Base-by-base conservation (phyloP, 2,888 invertebrate genomes). In the Lamellibrachia satsuma region DNA sequence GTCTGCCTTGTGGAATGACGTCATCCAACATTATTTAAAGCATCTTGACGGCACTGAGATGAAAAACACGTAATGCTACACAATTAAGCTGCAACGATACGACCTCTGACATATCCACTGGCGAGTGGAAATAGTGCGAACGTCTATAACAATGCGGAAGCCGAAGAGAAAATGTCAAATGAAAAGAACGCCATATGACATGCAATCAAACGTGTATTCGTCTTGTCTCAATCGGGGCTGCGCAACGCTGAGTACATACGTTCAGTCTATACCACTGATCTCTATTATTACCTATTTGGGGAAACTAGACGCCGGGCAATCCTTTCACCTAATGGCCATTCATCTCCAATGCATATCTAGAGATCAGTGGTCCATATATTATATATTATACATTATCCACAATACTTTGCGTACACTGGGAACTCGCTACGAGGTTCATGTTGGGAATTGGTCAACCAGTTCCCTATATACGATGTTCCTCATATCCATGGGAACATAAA, bases 1-100 rank as follows among this genome's bases (percentile, higher is more conserved):
- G 75, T 75, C 75, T 0, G 75, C 22, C 6, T 75, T 22, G 75
- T 75, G 22, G 22, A 75, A 6, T 75, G 75, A 75, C 75, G 75
- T 75, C 75, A 75, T 75, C 75, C 75, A 75, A n/a, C 15, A 75
- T 22, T 75, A 75, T 75, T 75, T 75, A 75, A 75, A 75, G 75
- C 75, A 22, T 22, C 75, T 75, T 75, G 75, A 75, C 75, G n/a
- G 75, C n/a, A 75, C 6, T 75, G 15, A 22, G 22, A 75, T 75
- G 15, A 75, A 75, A 22, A 15, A 75, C 22, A 75, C 22, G 75
- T 75, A 75, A 75, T 75, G 75, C 75, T 15, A 75, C 22, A 75
- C 15, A 75, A 75, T 75, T 75, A 75, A 75, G 75, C 75, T 22
- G 22, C 7, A 55, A 7, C 22, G 22, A 22, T 75, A n/a, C 75